Base-by-base conservation (phyloP, 92 coral and sea anemone species). In the Galaxea fascicularis region DNA sequence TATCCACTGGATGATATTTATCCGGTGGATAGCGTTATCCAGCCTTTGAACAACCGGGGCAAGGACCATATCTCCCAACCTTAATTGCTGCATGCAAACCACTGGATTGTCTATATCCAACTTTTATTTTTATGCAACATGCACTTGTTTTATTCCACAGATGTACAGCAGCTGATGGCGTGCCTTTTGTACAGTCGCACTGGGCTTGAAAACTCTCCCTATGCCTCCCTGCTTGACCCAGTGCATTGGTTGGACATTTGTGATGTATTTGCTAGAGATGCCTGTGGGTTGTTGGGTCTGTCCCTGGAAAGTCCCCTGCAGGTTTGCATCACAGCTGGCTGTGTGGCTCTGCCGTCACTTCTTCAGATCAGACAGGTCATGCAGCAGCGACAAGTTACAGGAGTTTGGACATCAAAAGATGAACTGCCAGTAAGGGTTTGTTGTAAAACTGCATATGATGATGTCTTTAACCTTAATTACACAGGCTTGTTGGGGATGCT, bases 391-490 rank as follows among this genome's bases (percentile, higher is more conserved):
- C 99, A 96, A 75, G 98, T 95, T 9, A 78, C 99, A 20, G 97
- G 99, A n/a, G 97, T 96, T 41, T 96, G 99, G 99, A 94, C 96
- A 76, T 92, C 93, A 9, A 96, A 96, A 68, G 98, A 96, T 82
- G 98, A 96, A 80, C 92, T 96, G 47, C 98, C 98, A 11, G 98
- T 96, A 46, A 91, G 98, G 89, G 22, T 4, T 17, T 51, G 6
- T 51, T 65, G 4, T 3, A 35, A 35, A 2, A 2, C 41, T 35
- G 41, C 41, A 2, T 35, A 35, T 6, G 41, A 2, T 35, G 41
- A 6, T 35, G 41, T 35, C 41, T 35, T 35, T 35, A 35, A 35
- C 41, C 41, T 35, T 35, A n/a, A n/a, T n/a, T n/a, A 35, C 6
- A 2, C 41, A 35, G 41, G 41, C 41, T 35, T 2, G 6, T 35